A percentile compares a stretch with the other conserved stretches of the same genome.
phyloP scores from a whole-genome alignment of 2,113 vertebrate species.

The Onychostruthus taczanowskii region DNA sequence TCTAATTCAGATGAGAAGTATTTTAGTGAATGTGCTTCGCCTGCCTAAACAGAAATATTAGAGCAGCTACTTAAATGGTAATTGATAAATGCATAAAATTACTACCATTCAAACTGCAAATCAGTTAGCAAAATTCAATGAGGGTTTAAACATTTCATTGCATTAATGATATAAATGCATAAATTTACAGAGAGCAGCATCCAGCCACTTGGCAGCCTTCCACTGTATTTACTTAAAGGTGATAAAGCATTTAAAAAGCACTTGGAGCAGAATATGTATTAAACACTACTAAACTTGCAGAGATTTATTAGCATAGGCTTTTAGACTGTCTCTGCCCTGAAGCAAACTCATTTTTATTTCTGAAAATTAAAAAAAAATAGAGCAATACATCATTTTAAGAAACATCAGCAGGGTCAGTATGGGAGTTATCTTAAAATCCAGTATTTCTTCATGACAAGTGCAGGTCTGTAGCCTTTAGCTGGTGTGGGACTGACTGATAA shows the following conservation, averaged over 20 bases:
- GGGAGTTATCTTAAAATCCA: background rate
- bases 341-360: constrained; percentile 59
- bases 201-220: constrained; percentile 43
- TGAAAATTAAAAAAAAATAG: constrained; percentile 52
- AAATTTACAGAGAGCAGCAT: constrained; percentile 13
- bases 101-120: constrained; percentile 48
- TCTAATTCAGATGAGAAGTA: constrained; percentile 30
- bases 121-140: constrained; percentile 58
- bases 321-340: constrained; percentile 65
- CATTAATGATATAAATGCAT: constrained; percentile 59
- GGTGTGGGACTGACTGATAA: background rate
- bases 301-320: constrained; percentile 71
- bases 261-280: constrained; percentile 61
- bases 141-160: constrained; percentile 41
- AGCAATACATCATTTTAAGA: constrained; percentile 46
- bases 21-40: constrained; percentile 33
- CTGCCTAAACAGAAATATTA: constrained; percentile 59
- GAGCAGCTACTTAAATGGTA: constrained; percentile 47
- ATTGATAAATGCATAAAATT: constrained; percentile 61
- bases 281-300: constrained; percentile 41
- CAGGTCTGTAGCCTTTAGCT: constrained; percentile 8
- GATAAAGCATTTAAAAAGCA: constrained; percentile 67
- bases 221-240: constrained; percentile 71
- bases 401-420: background rate
- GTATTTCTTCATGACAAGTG: constrained; percentile 27